A percentile compares a stretch with the other conserved stretches of the same genome.
Conservation (phyloP, 2,113 vertebrate genomes). For the Chlamydotis undulata region DNA sequence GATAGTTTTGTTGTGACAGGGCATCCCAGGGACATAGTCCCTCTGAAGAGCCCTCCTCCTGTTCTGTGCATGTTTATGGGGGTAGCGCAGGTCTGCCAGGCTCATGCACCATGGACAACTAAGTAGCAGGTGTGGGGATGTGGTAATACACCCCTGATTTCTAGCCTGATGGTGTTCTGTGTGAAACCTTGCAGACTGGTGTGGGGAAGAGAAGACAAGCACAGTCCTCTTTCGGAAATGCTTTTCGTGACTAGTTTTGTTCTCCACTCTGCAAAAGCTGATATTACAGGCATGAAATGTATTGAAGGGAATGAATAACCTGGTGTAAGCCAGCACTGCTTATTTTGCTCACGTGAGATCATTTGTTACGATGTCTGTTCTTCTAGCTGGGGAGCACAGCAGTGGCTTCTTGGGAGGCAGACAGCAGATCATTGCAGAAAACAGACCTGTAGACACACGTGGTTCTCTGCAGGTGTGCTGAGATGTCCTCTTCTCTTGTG, state of each 20-base stretch:
- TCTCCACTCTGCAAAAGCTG: background rate
- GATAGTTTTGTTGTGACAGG: background rate
- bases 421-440: background rate
- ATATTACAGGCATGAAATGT: background rate
- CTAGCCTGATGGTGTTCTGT: background rate
- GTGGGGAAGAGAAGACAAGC: background rate
- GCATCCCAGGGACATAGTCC: background rate
- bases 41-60: background rate
- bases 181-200: background rate
- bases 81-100: background rate
- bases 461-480: background rate
- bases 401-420: background rate
- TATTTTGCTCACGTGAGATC: background rate
- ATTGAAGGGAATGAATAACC: background rate
- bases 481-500: background rate
- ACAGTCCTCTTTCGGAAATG: background rate
- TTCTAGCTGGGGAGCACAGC: background rate
- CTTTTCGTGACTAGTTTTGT: background rate
- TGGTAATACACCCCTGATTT: background rate
- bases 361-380: background rate
- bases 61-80: accelerated
- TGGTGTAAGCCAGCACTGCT: background rate
- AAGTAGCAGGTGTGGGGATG: background rate
- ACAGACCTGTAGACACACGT: background rate
- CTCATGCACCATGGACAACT: accelerated